Evolutionary conservation across 2,113 vertebrate species (phyloP).

Genomic region (Aleadryas rufinucha): DNA sequence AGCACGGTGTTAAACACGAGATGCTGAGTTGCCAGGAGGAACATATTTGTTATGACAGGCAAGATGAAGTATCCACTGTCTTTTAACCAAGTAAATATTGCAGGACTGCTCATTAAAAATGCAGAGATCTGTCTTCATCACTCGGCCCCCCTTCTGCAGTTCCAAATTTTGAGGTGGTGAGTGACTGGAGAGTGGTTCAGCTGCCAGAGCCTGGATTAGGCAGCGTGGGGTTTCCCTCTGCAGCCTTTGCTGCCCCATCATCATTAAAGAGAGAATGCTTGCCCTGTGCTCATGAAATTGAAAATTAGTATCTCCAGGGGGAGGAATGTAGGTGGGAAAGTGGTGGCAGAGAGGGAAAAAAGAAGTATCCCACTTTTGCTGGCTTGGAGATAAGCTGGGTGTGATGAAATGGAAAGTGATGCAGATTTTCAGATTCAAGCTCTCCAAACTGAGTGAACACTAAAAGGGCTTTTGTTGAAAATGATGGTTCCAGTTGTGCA

Average conservation of each 20-base stretch:
- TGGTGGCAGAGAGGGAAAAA: neutral
- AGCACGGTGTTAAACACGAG: neutral
- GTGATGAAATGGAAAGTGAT: neutral
- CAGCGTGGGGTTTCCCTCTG: neutral
- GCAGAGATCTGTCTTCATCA: neutral
- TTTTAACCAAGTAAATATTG: conserved; percentile 22
- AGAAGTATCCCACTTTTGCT: neutral
- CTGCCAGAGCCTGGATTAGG: neutral
- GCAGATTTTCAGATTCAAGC: neutral
- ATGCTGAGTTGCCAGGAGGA: neutral
- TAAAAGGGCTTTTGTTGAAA: neutral
- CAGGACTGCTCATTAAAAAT: conserved; percentile 23
- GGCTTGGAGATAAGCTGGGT: neutral
- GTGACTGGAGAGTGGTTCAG: neutral
- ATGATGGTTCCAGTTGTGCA: neutral
- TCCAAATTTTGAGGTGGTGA: neutral
- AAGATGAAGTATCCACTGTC: conserved; percentile 17
- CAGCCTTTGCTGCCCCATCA: neutral
- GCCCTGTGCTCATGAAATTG: neutral
- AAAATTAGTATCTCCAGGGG: neutral
- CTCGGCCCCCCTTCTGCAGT: neutral
- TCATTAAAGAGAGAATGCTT: neutral
- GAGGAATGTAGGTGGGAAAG: neutral
- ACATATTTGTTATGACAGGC: conserved; percentile 47
- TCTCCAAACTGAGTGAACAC: neutral